phyloP scores from a whole-genome alignment of 2,797 vertebrate species.

The Labroides dimidiatus region DNA sequence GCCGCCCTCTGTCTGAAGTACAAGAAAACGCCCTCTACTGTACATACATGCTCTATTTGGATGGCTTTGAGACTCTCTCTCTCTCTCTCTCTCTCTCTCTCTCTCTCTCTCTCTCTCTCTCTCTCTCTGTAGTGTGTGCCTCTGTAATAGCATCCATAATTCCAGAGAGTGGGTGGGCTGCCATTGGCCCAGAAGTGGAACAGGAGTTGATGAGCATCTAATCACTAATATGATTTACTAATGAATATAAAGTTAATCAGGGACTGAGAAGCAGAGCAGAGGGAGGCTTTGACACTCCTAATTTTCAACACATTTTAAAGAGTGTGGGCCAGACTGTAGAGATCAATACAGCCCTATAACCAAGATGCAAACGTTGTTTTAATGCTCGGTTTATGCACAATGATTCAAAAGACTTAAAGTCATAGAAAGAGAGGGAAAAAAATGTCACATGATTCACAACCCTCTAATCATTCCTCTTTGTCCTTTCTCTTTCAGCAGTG shows the following conservation, averaged over 20 bases:
- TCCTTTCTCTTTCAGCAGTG: slow-evolving; percentile 28
- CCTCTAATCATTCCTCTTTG: slow-evolving; percentile 16
- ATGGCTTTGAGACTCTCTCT: slow-evolving; percentile 21
- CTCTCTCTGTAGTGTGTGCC: too few relatives aligned
- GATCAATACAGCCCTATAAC: neutral
- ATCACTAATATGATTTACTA: slow-evolving; percentile 75
- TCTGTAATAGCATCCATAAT: slow-evolving; percentile 55
- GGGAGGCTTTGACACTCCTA: slow-evolving; percentile 52
- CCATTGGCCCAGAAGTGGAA: slow-evolving; percentile 58
- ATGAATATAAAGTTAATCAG: slow-evolving; percentile 76
- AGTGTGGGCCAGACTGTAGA: slow-evolving; percentile 10
- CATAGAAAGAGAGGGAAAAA: neutral
- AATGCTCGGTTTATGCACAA: neutral
- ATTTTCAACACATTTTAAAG: slow-evolving; percentile 49
- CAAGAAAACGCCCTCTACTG: slow-evolving; percentile 73
- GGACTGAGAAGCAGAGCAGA: slow-evolving; percentile 60
- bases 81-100: too few relatives aligned
- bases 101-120: too few relatives aligned
- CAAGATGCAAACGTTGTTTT: neutral
- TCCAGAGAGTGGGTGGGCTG: slow-evolving; percentile 61
- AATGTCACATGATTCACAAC: neutral
- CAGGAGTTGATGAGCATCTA: slow-evolving; percentile 67
- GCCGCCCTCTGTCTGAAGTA: slow-evolving; percentile 86
- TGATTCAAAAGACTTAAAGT: neutral
- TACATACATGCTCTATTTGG: slow-evolving; percentile 52